Evolutionary conservation across 2,888 invertebrate species (phyloP).

Genomic region (Drosophila picticornis): DNA sequence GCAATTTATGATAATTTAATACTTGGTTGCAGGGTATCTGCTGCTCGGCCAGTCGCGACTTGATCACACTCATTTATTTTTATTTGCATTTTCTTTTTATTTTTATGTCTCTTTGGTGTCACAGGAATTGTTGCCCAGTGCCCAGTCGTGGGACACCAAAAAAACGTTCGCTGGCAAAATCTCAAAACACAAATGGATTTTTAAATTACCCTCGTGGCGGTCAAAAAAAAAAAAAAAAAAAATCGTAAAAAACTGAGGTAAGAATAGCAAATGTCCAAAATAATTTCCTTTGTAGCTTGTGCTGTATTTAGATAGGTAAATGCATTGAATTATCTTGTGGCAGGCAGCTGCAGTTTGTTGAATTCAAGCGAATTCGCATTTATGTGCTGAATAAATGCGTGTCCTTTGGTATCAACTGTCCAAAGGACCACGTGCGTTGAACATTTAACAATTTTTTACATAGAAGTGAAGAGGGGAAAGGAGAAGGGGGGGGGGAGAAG

Average conservation of each 20-base stretch:
- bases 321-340: conserved; percentile 66
- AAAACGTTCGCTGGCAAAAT: conserved; percentile 56
- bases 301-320: conserved; percentile 14
- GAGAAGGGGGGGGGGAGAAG: neutral
- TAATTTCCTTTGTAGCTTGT: conserved; percentile 27
- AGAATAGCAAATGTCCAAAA: conserved; percentile 8
- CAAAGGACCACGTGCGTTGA: conserved; percentile 46
- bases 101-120: conserved; percentile 43
- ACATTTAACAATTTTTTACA: conserved; percentile 56
- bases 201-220: conserved; percentile 78
- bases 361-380: conserved; percentile 43
- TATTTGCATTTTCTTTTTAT: conserved; percentile 14
- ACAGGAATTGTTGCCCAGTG: conserved; percentile 73
- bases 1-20: neutral
- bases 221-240: conserved; percentile 5
- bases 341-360: conserved; percentile 57
- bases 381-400: conserved; percentile 31
- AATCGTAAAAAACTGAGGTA: neutral
- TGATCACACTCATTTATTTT: conserved; percentile 10
- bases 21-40: neutral
- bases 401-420: conserved; percentile 49
- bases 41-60: neutral
- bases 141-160: conserved; percentile 30
- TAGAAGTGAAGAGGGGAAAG: too few relatives aligned
- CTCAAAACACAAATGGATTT: conserved; percentile 81